Conservation (phyloP, 1,140 invertebrate species). For the Gonioctena quinquepunctata region DNA sequence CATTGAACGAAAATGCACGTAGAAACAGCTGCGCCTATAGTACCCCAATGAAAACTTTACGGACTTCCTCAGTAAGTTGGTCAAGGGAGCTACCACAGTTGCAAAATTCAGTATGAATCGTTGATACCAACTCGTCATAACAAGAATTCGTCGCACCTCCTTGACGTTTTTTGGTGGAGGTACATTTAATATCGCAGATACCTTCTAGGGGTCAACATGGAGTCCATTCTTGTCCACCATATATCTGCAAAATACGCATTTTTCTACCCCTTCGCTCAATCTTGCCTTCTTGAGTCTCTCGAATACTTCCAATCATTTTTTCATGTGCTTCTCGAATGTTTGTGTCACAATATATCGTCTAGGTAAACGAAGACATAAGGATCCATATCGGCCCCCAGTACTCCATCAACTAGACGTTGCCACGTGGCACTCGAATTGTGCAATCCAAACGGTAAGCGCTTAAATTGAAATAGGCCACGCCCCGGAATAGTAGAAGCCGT, state of each 20-base stretch:
- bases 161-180: background rate
- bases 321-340: background rate
- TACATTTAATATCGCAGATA: background rate
- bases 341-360: background rate
- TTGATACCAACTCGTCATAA: background rate
- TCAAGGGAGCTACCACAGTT: background rate
- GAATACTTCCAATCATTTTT: background rate
- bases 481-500: conserved; percentile 37
- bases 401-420: background rate
- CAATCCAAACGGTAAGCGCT: conserved; percentile 40
- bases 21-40: too few species aligned
- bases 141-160: background rate
- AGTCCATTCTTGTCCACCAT: background rate
- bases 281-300: background rate
- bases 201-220: background rate
- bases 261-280: background rate
- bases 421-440: background rate
- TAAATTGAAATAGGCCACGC: conserved; percentile 44
- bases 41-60: too few species aligned
- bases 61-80: conserved; percentile 44
- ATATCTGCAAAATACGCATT: background rate
- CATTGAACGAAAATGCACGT: too few species aligned
- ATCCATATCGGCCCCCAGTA: background rate
- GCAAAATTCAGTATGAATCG: conserved; percentile 7
- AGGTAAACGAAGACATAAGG: background rate